Evolutionary conservation across 37 sponge, comb jelly and placozoan species (phyloP).

Genomic region (Aphrocallistes beatrix): DNA sequence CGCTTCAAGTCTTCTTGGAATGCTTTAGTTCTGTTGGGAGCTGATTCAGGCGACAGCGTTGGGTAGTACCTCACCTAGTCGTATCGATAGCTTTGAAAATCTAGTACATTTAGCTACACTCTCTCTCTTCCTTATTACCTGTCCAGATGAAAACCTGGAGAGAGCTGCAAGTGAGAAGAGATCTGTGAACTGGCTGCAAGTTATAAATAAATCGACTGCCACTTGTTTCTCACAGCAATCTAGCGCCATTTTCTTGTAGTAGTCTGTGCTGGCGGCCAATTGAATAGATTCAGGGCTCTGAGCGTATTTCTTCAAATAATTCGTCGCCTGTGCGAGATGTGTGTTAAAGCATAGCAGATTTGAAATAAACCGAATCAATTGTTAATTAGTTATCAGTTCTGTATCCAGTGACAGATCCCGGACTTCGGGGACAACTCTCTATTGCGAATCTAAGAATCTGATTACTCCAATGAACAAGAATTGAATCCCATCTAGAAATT

Average conservation of each 20-base stretch:
- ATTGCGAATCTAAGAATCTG: too few relatives aligned
- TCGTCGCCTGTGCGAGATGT: too few relatives aligned
- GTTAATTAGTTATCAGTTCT: too few relatives aligned
- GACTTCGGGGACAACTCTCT: too few relatives aligned
- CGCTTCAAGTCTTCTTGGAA: constrained; percentile 30
- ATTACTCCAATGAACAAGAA: too few relatives aligned
- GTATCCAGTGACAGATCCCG: too few relatives aligned
- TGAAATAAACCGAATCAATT: too few relatives aligned
- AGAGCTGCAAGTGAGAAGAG: constrained; percentile 39
- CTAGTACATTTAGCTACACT: too few relatives aligned
- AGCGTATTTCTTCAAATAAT: not conserved
- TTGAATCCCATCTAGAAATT: too few relatives aligned
- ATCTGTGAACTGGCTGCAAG: constrained; percentile 11
- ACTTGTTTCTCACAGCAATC: constrained; percentile 87
- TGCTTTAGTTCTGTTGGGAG: not conserved
- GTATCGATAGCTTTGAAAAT: too few relatives aligned
- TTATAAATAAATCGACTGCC: constrained; percentile 73
- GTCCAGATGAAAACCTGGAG: constrained; percentile 81
- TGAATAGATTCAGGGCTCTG: constrained; percentile 13
- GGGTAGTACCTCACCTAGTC: not conserved
- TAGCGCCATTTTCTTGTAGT: constrained; percentile 89
- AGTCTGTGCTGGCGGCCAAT: constrained; percentile 69
- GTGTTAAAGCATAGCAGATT: too few relatives aligned
- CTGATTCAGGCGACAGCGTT: not conserved
- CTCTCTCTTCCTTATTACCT: too few relatives aligned